Conservation (phyloP, 1,140 invertebrate genomes). For the Aphelinus atriplicis region DNA sequence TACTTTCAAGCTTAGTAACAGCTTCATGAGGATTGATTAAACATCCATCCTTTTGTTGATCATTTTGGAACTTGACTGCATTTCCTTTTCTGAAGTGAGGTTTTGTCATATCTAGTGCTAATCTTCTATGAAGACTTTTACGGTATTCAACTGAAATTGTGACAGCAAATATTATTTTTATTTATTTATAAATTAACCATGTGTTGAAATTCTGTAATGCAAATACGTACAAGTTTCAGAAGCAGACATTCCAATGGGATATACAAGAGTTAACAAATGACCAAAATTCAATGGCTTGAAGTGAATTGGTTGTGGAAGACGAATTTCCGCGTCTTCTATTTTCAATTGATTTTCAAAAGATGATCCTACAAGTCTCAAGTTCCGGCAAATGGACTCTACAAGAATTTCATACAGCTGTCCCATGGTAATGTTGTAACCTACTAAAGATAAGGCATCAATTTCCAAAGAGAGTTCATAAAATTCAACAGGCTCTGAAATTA, state of each 20-base stretch:
- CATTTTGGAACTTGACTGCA: slow-evolving; percentile 69
- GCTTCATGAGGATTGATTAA: slow-evolving; percentile 81
- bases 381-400: slow-evolving; percentile 77
- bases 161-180: too few species aligned
- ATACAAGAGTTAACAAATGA: slow-evolving; percentile 80
- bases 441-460: slow-evolving; percentile 77
- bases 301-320: slow-evolving; percentile 54
- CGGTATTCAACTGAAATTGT: slow-evolving; percentile 70
- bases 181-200: too few species aligned
- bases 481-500: slow-evolving; percentile 61
- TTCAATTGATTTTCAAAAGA: slow-evolving; percentile 69
- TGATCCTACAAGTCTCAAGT: slow-evolving; percentile 72
- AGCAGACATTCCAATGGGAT: slow-evolving; percentile 72
- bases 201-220: background rate
- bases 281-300: slow-evolving; percentile 71
- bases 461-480: slow-evolving; percentile 69
- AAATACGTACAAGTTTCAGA: slow-evolving; percentile 70
- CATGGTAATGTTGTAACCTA: slow-evolving; percentile 72
- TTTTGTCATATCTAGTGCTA: slow-evolving; percentile 73
- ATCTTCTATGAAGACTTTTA: slow-evolving; percentile 72
- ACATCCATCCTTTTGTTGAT: slow-evolving; percentile 63
- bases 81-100: slow-evolving; percentile 81
- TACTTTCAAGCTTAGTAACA: slow-evolving; percentile 66
- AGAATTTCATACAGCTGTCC: slow-evolving; percentile 76
- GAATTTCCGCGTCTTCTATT: slow-evolving; percentile 48